A percentile compares a stretch with the other conserved stretches of the same genome.
Evolutionary conservation across 2,113 vertebrate species (phyloP).

Genomic region (Caretta caretta): DNA sequence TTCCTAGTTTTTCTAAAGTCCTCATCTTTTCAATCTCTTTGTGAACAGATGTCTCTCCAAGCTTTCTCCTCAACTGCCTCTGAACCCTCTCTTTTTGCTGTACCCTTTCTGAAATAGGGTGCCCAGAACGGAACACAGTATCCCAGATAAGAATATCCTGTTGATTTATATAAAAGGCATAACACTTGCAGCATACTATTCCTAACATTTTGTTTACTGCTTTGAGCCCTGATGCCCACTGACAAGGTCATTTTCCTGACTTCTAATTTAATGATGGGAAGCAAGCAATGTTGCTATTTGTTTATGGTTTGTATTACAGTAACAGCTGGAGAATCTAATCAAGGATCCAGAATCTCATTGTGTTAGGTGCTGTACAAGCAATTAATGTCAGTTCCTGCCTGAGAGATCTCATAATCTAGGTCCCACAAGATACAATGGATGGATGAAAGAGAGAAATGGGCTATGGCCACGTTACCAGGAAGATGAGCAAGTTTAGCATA

Average conservation of each 20-base stretch:
- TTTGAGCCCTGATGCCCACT: not conserved
- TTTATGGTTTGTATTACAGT: not conserved
- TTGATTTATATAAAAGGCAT: not conserved
- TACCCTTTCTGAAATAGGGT: not conserved
- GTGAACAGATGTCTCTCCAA: not conserved
- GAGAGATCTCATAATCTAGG: not conserved
- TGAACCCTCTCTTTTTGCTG: not conserved
- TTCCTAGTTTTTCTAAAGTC: not conserved
- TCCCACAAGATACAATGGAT: not conserved
- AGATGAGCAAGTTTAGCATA: not conserved
- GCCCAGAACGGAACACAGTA: not conserved
- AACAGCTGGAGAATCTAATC: not conserved
- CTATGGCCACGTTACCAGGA: not conserved
- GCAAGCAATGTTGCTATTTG: not conserved
- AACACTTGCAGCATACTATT: not conserved
- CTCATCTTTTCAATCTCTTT: not conserved
- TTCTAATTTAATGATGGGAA: not conserved
- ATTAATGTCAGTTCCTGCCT: not conserved
- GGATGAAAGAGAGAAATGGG: not conserved
- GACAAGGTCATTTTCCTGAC: not conserved
- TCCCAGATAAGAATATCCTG: not conserved
- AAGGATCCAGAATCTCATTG: not conserved
- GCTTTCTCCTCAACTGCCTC: not conserved
- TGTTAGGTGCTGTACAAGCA: not conserved
- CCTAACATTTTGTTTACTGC: not conserved